These are phyloP conservation scores for Entomyzon cyanotis DNA, from an alignment of 2,113 vertebrate genomes.

Conservation along the genomic window DNA sequence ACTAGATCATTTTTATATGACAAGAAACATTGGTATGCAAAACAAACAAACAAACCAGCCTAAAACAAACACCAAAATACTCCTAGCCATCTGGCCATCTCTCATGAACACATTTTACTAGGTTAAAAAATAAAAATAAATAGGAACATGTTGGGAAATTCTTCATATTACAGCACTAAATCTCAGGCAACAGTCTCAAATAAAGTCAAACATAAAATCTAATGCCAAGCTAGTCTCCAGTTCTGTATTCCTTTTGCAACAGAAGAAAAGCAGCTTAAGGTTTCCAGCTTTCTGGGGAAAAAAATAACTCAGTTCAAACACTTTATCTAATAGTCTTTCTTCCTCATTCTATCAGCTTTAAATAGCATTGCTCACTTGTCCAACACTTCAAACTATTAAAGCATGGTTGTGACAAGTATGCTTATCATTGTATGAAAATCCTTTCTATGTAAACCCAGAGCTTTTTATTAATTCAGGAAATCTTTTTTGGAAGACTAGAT, in stretches of 20 bases:
- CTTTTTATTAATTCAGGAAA: not conserved
- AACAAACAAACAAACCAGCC: not conserved
- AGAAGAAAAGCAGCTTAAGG: not conserved
- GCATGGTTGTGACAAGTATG: not conserved
- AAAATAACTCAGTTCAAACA: not conserved
- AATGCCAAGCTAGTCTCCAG: not conserved
- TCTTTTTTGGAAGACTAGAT: not conserved
- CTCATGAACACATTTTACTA: not conserved
- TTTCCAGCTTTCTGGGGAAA: not conserved
- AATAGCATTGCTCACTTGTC: not conserved
- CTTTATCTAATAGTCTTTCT: not conserved
- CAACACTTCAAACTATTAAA: not conserved
- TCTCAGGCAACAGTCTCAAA: not conserved
- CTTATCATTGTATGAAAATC: not conserved
- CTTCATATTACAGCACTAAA: not conserved
- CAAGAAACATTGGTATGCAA: not conserved
- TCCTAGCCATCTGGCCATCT: not conserved
- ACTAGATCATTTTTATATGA: not conserved
- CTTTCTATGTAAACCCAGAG: not conserved
- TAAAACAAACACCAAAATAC: not conserved
- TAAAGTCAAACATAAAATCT: not conserved
- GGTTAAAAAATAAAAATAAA: not conserved
- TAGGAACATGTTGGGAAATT: not conserved
- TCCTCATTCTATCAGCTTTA: not conserved
- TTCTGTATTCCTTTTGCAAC: not conserved